Conservation (phyloP, 2,113 vertebrate species). For the Fukomys damarensis region DNA sequence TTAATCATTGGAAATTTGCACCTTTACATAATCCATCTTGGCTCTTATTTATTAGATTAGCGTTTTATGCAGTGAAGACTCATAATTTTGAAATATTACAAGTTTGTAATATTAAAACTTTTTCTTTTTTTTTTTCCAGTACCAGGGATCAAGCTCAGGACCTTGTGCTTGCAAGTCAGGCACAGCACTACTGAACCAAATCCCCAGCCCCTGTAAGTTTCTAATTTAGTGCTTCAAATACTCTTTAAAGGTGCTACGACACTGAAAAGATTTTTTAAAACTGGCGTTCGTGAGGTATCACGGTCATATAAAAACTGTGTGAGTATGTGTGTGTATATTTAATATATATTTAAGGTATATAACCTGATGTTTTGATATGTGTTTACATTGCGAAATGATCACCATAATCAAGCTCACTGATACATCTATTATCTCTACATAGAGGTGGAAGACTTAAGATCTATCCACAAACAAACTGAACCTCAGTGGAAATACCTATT, state of each 20-base stretch:
- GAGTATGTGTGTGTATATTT: too few relatives aligned
- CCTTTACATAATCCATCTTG: too few relatives aligned
- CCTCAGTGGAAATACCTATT: not conserved
- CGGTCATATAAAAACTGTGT: not conserved
- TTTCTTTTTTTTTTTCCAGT: too few relatives aligned
- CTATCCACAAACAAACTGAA: not conserved
- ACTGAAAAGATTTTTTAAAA: not conserved
- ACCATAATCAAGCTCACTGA: not conserved
- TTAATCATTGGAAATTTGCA: too few relatives aligned
- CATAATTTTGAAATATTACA: not conserved
- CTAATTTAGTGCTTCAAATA: conserved; percentile 19
- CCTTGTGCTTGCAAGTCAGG: too few relatives aligned
- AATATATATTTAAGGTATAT: not conserved
- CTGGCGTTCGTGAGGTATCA: not conserved
- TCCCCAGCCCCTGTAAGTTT: too few relatives aligned
- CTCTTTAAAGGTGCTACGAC: not conserved
- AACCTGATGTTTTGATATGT: not conserved
- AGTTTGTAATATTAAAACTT: not conserved
- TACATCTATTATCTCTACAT: not conserved
- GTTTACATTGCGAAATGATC: not conserved
- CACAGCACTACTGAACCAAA: too few relatives aligned
- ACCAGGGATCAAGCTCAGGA: too few relatives aligned
- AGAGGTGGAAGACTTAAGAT: not conserved
- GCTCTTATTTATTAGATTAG: not conserved
- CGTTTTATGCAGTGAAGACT: not conserved